Evolutionary conservation across 2,113 vertebrate genomes (phyloP), one percentile per base, ranked within the genome.

Genomic region (Pica pica): DNA sequence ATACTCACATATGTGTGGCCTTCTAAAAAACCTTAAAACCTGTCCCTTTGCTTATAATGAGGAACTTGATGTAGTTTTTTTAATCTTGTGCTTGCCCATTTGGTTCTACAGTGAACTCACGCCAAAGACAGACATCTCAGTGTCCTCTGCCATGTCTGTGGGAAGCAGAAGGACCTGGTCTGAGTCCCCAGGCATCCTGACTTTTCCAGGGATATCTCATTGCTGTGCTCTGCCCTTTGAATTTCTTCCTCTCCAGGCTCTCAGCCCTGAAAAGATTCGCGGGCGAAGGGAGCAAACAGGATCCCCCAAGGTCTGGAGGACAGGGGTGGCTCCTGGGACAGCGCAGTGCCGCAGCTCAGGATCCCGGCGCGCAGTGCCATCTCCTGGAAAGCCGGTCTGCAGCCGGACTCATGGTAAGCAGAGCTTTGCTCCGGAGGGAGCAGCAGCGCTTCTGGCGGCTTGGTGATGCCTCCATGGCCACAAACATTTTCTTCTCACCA

Each of bases 371-470:
- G 10, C 91, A 96, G 83, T 91, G 93, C 97, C 97, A 90, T 37
- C 96, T 97, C 70, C 94, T 91, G 97, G 96, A 83, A 47, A 89
- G 52, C 55, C 3, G 5, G 6, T 53, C 71, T 52, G 23, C 27
- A 52, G 52, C 59, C 8, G 33, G 78, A 4, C 70, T 3, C 53
- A 19, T 4, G 11, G 17, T 46, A 10, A 8, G 7, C 35, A 11
- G 9, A 26, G 17, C 15, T 69, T 17, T 37, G 37, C 89, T 92
- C 49, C 46, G 28, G 55, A 30, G 39, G 30, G 65, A 84, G 44
- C 55, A 10, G 33, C 7, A 9, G 8, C 27, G 86, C 71, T 37
- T 33, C 53, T 11, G 68, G 42, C 11, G 24, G 31, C 42, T 55
- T 6, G 46, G 60, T 1, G 6, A 52, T 33, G 81, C 49, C 26